phyloP scores from a whole-genome alignment of 2,113 vertebrate genomes.

The Etheostoma cragini region DNA sequence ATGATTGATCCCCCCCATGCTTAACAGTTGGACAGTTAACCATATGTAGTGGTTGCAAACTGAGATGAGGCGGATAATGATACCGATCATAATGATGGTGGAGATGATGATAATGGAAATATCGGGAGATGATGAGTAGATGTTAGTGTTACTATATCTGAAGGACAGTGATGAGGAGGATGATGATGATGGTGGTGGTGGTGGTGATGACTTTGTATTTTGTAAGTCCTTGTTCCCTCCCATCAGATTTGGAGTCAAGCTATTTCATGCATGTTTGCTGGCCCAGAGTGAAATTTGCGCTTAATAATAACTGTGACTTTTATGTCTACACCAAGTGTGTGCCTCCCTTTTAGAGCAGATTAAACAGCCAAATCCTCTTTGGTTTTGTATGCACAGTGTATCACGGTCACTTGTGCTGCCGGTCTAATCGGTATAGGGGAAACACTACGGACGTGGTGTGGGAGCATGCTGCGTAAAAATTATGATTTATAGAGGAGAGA shows the following conservation, averaged over 20 bases:
- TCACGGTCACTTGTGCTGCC: constrained; percentile 56
- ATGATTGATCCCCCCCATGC: too few species aligned
- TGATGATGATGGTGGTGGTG: constrained; percentile 8
- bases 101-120: constrained; percentile 4
- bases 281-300: constrained; percentile 9
- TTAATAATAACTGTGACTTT: constrained; percentile 53
- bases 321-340: constrained; percentile 34
- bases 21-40: neutral
- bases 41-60: constrained; percentile 15
- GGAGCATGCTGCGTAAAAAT: constrained; percentile 1
- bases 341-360: constrained; percentile 49
- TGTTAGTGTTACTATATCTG: neutral
- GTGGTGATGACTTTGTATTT: constrained; percentile 31
- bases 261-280: constrained; percentile 21
- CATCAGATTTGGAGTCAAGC: neutral
- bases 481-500: constrained; percentile 5
- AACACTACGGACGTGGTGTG: constrained; percentile 24
- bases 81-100: constrained; percentile 11
- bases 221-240: neutral
- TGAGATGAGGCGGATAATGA: constrained; percentile 12
- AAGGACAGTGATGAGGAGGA: neutral
- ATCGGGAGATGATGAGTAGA: neutral
- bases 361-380: constrained; percentile 43
- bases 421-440: constrained; percentile 36
- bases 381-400: constrained; percentile 43